phyloP scores from a whole-genome alignment of 1,140 invertebrate species.

The Battus philenor region DNA sequence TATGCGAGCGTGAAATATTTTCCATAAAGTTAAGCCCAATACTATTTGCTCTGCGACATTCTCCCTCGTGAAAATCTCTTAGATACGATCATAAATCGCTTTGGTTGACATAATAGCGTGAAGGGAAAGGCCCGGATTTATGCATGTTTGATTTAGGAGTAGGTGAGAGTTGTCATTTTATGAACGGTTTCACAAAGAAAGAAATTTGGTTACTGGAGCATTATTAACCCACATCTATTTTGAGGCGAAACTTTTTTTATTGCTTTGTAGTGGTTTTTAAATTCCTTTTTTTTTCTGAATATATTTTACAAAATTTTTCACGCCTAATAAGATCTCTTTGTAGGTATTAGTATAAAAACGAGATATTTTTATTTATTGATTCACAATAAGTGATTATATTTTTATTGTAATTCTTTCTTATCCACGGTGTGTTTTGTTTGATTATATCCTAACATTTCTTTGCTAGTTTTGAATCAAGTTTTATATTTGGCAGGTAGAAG shows the following conservation, averaged over 20 bases:
- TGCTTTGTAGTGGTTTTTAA: neutral
- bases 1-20: constrained; percentile 14
- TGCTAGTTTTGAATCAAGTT: no score
- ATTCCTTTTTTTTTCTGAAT: no score
- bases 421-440: no score
- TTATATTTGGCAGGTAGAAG: no score
- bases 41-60: constrained; percentile 57
- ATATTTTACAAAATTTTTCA: no score
- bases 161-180: constrained; percentile 42
- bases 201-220: constrained; percentile 8
- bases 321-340: no score
- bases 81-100: constrained; percentile 68
- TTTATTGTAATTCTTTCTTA: no score
- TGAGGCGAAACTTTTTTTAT: neutral
- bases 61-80: constrained; percentile 59
- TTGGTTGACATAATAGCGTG: constrained; percentile 67
- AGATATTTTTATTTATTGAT: no score
- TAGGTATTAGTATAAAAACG: no score
- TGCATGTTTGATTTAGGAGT: constrained; percentile 62
- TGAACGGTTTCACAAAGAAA: constrained; percentile 30
- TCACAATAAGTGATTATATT: no score
- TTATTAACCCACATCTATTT: constrained; percentile 10
- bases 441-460: no score
- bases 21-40: constrained; percentile 29
- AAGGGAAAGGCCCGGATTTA: constrained; percentile 64